phyloP scores from a whole-genome alignment of 2,113 vertebrate species.

The Boleophthalmus pectinirostris region DNA sequence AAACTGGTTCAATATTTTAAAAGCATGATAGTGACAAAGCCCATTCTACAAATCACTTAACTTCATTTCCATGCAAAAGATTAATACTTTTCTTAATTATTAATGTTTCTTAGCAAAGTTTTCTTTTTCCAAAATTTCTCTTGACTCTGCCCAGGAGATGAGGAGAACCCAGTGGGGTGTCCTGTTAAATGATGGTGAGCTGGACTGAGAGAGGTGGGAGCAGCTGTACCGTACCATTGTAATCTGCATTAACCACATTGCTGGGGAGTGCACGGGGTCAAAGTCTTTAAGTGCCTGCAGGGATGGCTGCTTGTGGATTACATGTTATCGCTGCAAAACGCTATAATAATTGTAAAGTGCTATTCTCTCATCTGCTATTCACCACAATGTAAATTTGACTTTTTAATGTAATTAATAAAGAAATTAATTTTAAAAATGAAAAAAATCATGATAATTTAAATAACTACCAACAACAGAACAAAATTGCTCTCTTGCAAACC shows the following conservation, averaged over 20 bases:
- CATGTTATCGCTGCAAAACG: conserved; percentile 59
- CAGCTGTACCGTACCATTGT: conserved; percentile 78
- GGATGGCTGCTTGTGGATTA: conserved; percentile 71
- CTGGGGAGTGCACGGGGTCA: conserved; percentile 76
- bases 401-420: conserved; percentile 5
- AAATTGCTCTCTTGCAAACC: neutral
- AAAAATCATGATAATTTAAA: too few relatives aligned
- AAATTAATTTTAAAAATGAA: too few relatives aligned
- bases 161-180: conserved; percentile 27
- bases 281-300: conserved; percentile 80
- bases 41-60: conserved; percentile 52
- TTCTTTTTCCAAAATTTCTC: conserved; percentile 50
- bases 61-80: conserved; percentile 25
- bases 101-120: conserved; percentile 53
- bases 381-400: conserved; percentile 35
- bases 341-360: conserved; percentile 64
- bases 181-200: conserved; percentile 67
- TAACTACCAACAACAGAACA: too few relatives aligned
- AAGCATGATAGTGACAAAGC: conserved; percentile 35
- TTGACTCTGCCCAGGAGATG: conserved; percentile 55
- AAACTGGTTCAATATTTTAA: conserved; percentile 38
- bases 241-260: conserved; percentile 80
- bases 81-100: conserved; percentile 54
- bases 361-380: conserved; percentile 47
- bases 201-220: conserved; percentile 56